phyloP scores from a whole-genome alignment of 2,888 invertebrate genomes.

The Orchesellides sinensis region DNA sequence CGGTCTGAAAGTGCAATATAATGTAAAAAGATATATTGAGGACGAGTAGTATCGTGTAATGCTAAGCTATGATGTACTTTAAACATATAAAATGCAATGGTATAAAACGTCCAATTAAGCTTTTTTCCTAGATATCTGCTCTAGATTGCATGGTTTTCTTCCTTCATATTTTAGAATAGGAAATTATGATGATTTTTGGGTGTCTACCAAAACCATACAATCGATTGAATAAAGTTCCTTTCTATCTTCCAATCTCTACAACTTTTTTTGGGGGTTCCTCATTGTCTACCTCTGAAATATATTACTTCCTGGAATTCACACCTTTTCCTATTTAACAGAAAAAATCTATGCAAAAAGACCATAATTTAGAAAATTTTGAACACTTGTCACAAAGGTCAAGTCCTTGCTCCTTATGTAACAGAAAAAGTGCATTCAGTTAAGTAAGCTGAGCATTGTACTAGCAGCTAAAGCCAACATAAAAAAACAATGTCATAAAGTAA shows the following conservation, averaged over 20 bases:
- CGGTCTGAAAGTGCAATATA: slow-evolving; percentile 17
- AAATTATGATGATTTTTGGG: too few relatives aligned
- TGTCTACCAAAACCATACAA: too few relatives aligned
- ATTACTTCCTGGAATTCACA: slow-evolving; percentile 19
- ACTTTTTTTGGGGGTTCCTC: neutral
- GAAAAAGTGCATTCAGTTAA: neutral
- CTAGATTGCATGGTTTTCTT: too few relatives aligned
- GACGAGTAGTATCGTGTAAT: neutral
- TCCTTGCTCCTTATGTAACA: slow-evolving; percentile 18
- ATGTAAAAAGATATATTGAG: neutral
- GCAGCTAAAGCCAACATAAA: neutral
- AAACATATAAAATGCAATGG: neutral
- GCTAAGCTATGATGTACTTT: neutral
- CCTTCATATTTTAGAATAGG: too few relatives aligned
- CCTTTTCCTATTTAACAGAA: neutral
- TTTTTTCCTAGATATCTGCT: too few relatives aligned
- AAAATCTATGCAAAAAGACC: neutral
- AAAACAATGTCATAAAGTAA: slow-evolving; percentile 3
- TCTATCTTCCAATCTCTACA: neutral
- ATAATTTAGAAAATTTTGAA: neutral
- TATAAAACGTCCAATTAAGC: slow-evolving; percentile 18
- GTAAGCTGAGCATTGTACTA: neutral
- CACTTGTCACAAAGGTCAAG: neutral
- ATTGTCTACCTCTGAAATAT: slow-evolving; percentile 20
- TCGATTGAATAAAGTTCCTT: too few relatives aligned